Conservation (phyloP, 2,113 vertebrate species). For the Anguilla rostrata region DNA sequence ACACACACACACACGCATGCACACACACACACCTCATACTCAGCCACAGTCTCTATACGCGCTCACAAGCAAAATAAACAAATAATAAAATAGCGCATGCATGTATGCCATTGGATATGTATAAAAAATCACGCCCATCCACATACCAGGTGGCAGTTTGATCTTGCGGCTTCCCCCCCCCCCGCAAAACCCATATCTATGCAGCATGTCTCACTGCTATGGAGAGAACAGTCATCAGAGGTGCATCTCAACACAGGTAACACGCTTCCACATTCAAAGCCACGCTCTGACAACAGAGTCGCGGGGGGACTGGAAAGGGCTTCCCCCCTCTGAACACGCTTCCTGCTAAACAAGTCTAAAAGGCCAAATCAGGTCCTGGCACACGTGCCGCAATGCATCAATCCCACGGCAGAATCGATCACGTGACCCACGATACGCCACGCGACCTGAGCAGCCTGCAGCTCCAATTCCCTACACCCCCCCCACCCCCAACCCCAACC, state of each 20-base stretch:
- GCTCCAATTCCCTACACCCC: background rate
- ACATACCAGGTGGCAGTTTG: background rate
- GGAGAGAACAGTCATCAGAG: background rate
- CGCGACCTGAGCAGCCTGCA: slow-evolving; percentile 52
- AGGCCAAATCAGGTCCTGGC: slow-evolving; percentile 24
- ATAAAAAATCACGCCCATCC: background rate
- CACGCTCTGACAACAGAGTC: background rate
- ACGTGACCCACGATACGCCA: slow-evolving; percentile 44
- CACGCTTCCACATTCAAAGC: background rate
- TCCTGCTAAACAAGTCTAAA: slow-evolving; percentile 31
- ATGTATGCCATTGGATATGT: slow-evolving; percentile 12
- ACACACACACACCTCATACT: slow-evolving; percentile 31
- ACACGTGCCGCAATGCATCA: slow-evolving; percentile 38
- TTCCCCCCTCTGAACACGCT: slow-evolving; percentile 1
- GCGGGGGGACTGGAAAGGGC: slow-evolving; percentile 25
- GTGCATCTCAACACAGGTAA: slow-evolving; percentile 6
- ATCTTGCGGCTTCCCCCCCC: background rate
- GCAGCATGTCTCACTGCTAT: background rate
- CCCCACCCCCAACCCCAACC: background rate
- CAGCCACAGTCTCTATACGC: slow-evolving; percentile 38
- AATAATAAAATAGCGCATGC: background rate
- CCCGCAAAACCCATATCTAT: background rate
- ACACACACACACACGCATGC: too few species aligned
- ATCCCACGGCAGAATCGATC: slow-evolving; percentile 39
- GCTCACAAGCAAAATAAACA: slow-evolving; percentile 10